Base-by-base conservation (phyloP, 2,888 invertebrate genomes). In the Biston stratarius region DNA sequence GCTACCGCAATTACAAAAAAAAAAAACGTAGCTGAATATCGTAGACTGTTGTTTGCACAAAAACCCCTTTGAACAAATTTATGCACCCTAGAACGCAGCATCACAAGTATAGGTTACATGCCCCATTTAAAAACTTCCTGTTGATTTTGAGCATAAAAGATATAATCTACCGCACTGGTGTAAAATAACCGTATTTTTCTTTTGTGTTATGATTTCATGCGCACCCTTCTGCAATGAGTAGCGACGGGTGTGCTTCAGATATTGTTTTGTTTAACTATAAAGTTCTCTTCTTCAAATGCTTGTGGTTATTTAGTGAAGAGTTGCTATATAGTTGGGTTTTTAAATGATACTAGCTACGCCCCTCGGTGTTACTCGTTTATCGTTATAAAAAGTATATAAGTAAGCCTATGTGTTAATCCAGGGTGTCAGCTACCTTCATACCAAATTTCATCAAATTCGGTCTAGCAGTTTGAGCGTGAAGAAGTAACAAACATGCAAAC, bases 41-140 rank as follows among this genome's bases (percentile, higher is more conserved):
- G 51, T 81, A 78, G 77, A 76, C 71, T 75, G 73, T 72, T 78
- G 80, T 83, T 86, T 87, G 86, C 79, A 76, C 83, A 85, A 89
- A 91, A 89, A 91, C 90, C 93, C 92, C 88, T 90, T 78, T 75
- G 82, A 83, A 84, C 85, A 92, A 94, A 93, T 89, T 91, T 93
- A 93, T 91, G 88, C 93, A 93, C 94, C 94, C 91, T 86, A 81
- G 81, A 79, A 74, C 78, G 80, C 80, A 85, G 90, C 92, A 87
- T 90, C 91, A 88, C 89, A 93, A 94, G 92, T 93, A 89, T 93
- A 91, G 92, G 93, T 93, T 94, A 93, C 91, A 94, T 92, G 92
- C 92, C 89, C 92, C 92, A 93, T 94, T 93, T 92, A 88, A 87
- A 92, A 85, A 90, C 88, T 92, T 93, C 93, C 93, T 92, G 93